Evolutionary conservation across 2,113 vertebrate genomes (phyloP), one percentile per base, ranked within the genome.

Genomic region (Ciconia stormi): DNA sequence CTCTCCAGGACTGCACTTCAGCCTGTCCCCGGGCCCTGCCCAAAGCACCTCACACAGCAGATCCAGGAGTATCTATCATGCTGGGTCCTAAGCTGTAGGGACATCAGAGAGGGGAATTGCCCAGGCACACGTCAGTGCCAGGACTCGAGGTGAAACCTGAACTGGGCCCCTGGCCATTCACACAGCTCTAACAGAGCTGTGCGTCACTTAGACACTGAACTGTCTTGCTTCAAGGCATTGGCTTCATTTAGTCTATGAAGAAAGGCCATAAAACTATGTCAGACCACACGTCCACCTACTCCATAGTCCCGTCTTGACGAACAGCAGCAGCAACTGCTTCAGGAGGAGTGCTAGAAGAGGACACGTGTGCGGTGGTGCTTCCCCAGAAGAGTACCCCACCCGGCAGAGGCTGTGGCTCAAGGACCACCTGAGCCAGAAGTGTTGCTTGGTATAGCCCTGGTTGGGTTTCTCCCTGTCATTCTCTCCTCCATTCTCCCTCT

Each of bases 281-380:
- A 71, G n/a, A 65, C 5, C 17, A 16, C 4, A 3, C 8, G 17
- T 77, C 29, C 76, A 52, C 50, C 66, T 69, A 8, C 14, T 40
- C 49, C 62, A 18, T 1, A 44, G 23, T 3, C 21, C 30, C 3
- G 0, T 10, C 52, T 16, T 2, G 1, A 87, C 42, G 30, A 73
- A 52, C 3, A 46, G 52, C 50, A 79, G 79, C 79, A 76, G 56
- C 0, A 7, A 53, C 26, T 38, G n/a, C 52, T 82, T 50, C 8
- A 9, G 61, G 36, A 61, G 9, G 14, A 78, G 23, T 11, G 36
- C 42, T 9, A 56, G 30, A 34, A 36, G 42, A 89, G 25, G 42
- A 29, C 22, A 74, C 85, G 38, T 15, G 25, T 22, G 6, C 0
- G 9, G 69, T 32, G 74, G 38, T 62, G 22, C 42, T 63, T 82